Evolutionary conservation across 2,888 invertebrate species (phyloP).

Genomic region (Eudemis profundana): DNA sequence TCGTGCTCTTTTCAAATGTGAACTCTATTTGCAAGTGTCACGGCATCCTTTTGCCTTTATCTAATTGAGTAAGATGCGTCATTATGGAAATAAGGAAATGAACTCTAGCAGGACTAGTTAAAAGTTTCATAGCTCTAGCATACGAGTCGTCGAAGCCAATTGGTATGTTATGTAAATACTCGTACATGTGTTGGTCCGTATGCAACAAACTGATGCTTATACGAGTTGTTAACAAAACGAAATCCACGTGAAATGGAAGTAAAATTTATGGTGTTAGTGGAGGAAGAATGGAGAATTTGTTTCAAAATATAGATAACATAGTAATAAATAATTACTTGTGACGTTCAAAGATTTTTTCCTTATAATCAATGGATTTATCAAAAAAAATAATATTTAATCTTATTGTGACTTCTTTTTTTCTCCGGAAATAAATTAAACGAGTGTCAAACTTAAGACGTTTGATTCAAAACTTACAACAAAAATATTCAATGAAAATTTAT

Average conservation of each 20-base stretch:
- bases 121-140: constrained; percentile 64
- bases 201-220: constrained; percentile 45
- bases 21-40: neutral
- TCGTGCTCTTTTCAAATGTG: neutral
- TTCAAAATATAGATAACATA: no score
- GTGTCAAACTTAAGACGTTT: no score
- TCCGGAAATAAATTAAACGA: no score
- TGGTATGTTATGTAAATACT: constrained; percentile 72
- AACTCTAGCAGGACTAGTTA: constrained; percentile 55
- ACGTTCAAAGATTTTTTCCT: no score
- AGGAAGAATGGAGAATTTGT: no score
- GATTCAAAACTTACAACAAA: no score
- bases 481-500: no score
- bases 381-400: no score
- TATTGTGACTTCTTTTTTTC: no score
- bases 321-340: no score
- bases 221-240: constrained; percentile 49
- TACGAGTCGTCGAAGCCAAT: constrained; percentile 64
- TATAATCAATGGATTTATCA: no score
- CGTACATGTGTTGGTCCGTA: constrained; percentile 58
- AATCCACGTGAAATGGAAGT: neutral
- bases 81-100: neutral
- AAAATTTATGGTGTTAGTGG: no score
- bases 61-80: neutral
- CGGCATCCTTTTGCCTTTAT: neutral